Conservation (phyloP, 2,888 invertebrate species). For the Tortrix viridana region DNA sequence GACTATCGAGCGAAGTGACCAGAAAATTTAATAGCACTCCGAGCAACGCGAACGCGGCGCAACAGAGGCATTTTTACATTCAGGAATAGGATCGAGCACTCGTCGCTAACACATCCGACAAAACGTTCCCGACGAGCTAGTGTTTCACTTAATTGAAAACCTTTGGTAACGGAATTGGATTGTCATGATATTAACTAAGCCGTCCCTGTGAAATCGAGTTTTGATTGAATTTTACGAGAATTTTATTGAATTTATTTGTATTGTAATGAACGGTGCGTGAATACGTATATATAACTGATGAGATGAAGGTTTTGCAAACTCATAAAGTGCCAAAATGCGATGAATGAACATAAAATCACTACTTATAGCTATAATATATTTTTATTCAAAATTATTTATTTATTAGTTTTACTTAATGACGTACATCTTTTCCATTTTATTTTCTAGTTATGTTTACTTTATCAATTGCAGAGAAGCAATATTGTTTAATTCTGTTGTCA, state of each 20-base stretch:
- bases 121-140: constrained; percentile 54
- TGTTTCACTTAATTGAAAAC: constrained; percentile 59
- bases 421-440: no score
- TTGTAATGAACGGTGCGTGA: no score
- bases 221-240: not conserved
- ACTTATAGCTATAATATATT: no score
- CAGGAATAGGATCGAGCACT: constrained; percentile 39
- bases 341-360: no score
- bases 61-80: constrained; percentile 39
- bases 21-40: constrained; percentile 63
- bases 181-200: not conserved
- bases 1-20: constrained; percentile 60
- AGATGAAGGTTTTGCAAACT: no score
- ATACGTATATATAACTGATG: no score
- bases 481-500: no score
- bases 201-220: not conserved
- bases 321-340: no score
- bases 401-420: no score
- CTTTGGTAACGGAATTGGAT: constrained; percentile 34
- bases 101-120: constrained; percentile 46
- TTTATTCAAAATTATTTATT: no score
- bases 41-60: constrained; percentile 43
- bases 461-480: no score
- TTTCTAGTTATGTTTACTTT: no score
- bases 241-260: not conserved